Evolutionary conservation across 2,113 vertebrate genomes (phyloP), one percentile per base, ranked within the genome.

Genomic region (Ursus arctos): DNA sequence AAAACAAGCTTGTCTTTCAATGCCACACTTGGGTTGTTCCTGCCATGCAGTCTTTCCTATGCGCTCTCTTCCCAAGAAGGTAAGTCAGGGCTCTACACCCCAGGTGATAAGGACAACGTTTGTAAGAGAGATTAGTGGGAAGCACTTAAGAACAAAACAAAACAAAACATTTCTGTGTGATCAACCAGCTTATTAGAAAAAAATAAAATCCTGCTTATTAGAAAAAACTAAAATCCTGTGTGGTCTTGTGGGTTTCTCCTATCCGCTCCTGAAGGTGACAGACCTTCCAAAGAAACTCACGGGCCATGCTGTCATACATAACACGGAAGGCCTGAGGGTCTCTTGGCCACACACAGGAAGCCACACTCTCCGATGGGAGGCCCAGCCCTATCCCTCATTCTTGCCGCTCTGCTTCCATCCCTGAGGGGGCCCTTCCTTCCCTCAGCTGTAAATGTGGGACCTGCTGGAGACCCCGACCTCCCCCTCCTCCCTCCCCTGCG

Each of bases 401-500:
- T 21, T 28, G 88, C 61, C 4, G 4, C 77, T 67, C 69, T 49
- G 6, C 16, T 74, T 63, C 43, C 31, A 10, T 9, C 16, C 12
- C 21, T 0, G 40, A 43, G 0, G 0, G 8, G 19, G 8, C 21
- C 11, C n/a, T 82, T n/a, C 61, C n/a, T 33, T 67, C n/a, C 31
- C 18, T 53, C 5, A 1, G 33, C 47, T n/a, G 12, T 19, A 6
- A 36, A 21, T 1, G 19, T 14, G 65, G 22, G 16, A 4, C 76
- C n/a, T 19, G 55, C n/a, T 26, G 0, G 4, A 9, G 53, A 36
- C 33, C 21, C 36, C 2, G 9, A 19, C 4, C 4, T 33, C 31
- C 31, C 9, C 15, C 33, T 2, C 6, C 4, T 0, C 28, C 18
- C 6, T 1, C 47, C 9, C 15, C 76, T 7, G 7, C 0, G 19